phyloP scores from a whole-genome alignment of 2,113 vertebrate species.

The Nicator chloris region DNA sequence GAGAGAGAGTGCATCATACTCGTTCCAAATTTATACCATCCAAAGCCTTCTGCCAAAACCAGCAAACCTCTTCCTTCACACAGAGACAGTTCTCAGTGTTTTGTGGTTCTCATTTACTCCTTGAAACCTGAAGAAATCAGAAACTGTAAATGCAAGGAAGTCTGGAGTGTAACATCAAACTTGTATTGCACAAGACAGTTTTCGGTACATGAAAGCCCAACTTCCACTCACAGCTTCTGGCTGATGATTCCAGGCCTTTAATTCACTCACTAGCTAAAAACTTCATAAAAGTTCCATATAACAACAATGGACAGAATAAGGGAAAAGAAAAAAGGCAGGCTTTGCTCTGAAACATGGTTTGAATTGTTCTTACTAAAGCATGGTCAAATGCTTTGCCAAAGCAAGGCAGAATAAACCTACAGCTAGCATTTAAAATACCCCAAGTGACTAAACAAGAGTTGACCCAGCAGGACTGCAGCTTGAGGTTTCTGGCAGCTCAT shows the following conservation, averaged over 20 bases:
- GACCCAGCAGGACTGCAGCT: background rate
- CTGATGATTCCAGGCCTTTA: background rate
- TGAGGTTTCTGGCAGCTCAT: background rate
- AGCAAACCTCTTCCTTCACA: background rate
- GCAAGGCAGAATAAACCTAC: background rate
- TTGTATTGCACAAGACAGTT: background rate
- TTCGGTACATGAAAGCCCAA: accelerated
- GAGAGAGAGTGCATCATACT: background rate
- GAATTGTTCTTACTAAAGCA: background rate
- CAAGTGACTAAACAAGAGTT: background rate
- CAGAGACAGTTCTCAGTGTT: background rate
- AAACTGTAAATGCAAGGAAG: background rate
- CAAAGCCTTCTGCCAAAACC: background rate
- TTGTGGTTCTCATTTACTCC: background rate
- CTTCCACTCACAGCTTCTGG: background rate
- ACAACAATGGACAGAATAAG: background rate
- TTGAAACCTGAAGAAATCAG: background rate
- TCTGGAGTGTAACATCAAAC: accelerated
- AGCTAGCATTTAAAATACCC: background rate
- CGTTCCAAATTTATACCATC: background rate
- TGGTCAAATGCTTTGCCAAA: background rate
- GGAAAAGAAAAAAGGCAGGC: background rate
- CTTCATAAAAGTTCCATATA: background rate
- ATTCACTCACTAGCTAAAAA: background rate
- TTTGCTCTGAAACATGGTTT: background rate